Evolutionary conservation across 2,888 invertebrate genomes (phyloP).

Genomic region (Syrphus vitripennis): DNA sequence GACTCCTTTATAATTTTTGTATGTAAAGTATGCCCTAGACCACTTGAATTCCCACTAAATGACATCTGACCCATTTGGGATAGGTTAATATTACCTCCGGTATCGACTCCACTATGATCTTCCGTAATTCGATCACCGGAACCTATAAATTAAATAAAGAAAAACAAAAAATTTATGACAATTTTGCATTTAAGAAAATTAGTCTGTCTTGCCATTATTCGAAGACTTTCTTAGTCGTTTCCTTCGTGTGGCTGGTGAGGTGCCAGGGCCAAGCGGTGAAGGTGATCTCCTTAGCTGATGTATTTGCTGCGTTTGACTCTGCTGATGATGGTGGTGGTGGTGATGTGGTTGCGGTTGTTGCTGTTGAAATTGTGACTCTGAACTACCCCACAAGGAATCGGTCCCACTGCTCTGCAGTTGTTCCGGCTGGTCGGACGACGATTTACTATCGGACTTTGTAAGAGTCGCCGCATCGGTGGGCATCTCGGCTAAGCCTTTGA

Average conservation of each 20-base stretch:
- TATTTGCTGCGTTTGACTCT: constrained; percentile 83
- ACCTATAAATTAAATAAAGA: constrained; percentile 74
- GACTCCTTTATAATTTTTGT: constrained; percentile 81
- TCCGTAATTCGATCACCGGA: constrained; percentile 83
- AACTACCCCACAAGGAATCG: constrained; percentile 83
- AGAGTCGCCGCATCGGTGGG: constrained; percentile 89
- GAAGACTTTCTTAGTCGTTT: constrained; percentile 85
- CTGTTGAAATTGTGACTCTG: constrained; percentile 82
- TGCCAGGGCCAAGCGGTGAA: constrained; percentile 83
- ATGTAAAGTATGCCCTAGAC: constrained; percentile 79
- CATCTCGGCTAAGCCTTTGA: constrained; percentile 94
- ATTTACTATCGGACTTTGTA: constrained; percentile 86
- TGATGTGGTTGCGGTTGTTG: constrained; percentile 84
- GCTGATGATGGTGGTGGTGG: constrained; percentile 84
- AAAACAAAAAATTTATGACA: not conserved
- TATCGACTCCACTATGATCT: constrained; percentile 80
- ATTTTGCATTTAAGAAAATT: constrained; percentile 37
- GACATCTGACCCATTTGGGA: constrained; percentile 82
- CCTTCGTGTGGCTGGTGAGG: constrained; percentile 85
- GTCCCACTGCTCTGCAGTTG: constrained; percentile 80
- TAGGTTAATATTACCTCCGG: constrained; percentile 79
- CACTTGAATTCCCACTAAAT: constrained; percentile 80
- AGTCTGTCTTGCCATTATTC: constrained; percentile 81
- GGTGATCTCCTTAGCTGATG: constrained; percentile 82
- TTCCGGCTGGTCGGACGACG: constrained; percentile 81